Conservation (phyloP, 2,888 invertebrate genomes). For the Thera britannica region DNA sequence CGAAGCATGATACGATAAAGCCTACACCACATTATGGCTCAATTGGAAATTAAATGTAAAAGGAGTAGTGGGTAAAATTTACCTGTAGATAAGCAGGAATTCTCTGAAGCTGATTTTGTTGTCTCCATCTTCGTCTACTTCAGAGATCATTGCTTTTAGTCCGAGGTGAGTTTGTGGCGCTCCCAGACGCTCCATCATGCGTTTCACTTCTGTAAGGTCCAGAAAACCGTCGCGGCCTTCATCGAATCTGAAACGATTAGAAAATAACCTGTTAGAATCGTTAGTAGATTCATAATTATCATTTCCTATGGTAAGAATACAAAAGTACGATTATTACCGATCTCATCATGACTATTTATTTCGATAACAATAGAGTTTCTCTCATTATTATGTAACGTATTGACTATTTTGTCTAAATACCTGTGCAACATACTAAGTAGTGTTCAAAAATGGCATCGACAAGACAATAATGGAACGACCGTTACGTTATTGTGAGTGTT, state of each 20-base stretch:
- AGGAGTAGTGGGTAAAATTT: conserved; percentile 9
- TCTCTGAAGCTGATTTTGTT: conserved; percentile 96
- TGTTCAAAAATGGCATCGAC: conserved; percentile 35
- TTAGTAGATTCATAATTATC: no score
- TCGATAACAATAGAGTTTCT: conserved; percentile 10
- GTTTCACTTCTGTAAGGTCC: conserved; percentile 94
- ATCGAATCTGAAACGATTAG: conserved; percentile 90
- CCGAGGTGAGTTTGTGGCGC: conserved; percentile 98
- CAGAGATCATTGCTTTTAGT: conserved; percentile 97
- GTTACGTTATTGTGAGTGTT: conserved; percentile 51
- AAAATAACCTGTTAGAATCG: not conserved
- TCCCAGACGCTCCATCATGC: conserved; percentile 98
- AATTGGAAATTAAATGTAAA: not conserved
- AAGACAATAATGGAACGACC: conserved; percentile 48
- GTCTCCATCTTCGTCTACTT: conserved; percentile 94
- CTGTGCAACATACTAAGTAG: conserved; percentile 42
- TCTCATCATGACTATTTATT: conserved; percentile 2
- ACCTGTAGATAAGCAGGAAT: conserved; percentile 90
- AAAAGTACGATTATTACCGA: no score
- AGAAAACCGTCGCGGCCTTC: conserved; percentile 94
- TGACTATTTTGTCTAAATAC: conserved; percentile 35
- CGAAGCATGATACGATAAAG: not conserved
- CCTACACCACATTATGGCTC: no score
- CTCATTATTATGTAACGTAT: conserved; percentile 32
- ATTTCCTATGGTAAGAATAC: no score